Base-by-base conservation (phyloP, 2,888 invertebrate genomes). In the Cephus sareptanus region DNA sequence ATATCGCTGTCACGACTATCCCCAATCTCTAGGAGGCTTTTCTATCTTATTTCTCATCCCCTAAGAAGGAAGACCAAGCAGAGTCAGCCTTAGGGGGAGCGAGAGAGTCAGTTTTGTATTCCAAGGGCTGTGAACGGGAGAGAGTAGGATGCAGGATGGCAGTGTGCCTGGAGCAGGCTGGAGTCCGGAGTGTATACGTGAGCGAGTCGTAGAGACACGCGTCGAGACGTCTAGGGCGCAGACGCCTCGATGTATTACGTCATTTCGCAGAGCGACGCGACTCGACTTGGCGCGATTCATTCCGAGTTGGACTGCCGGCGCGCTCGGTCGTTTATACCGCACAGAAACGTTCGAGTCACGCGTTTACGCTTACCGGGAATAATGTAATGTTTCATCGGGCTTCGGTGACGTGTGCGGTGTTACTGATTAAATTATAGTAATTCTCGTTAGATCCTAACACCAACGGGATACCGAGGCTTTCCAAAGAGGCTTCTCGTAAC, bases 301-400 rank as follows among this genome's bases (percentile, higher is more conserved):
- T 87, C 86, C 87, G 85, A 84, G 89, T 87, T 81, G 86, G 85
- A 86, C 84, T 84, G 82, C 84, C 87, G 86, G 79, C 84, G 85
- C 84, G 87, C 79, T 83, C 84, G 85, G 83, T 85, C 81, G 81
- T 77, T 31, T 34, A 69, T 77, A 76, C 79, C 71, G 69, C 56
- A 71, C 13, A 15, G 23, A 31, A 71, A 12, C 11, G 71, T 71
- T 23, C 15, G 9, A 15, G 33, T 71, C 71, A 71, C 71, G 71
- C 71, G 71, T 71, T 35, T 35, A 56, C 56, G 56, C 15, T 56
- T 23, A 23, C 56, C 56, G 56, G 56, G 23, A 56, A 56, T 23
- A 56, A 56, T 56, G 56, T 56, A 9, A 56, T 23, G 56, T 56
- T 56, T 56, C 9, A 56, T 56, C 23, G 6, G 9, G 23, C 23